Conservation (phyloP, 2,113 vertebrate species). For the Xiphophorus maculatus region DNA sequence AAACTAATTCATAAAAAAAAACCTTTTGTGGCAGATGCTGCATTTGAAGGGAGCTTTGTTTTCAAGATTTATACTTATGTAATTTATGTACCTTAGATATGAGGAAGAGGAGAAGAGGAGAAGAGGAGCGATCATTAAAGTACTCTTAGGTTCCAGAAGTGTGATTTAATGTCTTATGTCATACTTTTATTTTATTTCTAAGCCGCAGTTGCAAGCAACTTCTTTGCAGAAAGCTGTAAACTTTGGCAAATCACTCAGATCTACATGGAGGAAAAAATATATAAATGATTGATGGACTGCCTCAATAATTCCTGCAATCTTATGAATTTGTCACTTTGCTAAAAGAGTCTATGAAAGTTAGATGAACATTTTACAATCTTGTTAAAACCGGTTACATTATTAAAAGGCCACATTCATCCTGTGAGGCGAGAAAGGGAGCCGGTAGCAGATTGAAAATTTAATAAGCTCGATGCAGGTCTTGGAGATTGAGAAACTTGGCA, state of each 20-base stretch:
- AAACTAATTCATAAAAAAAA: constrained; percentile 35
- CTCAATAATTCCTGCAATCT: constrained; percentile 44
- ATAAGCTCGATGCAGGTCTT: constrained; percentile 66
- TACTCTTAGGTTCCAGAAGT: constrained; percentile 71
- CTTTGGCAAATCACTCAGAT: constrained; percentile 22
- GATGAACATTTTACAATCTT: constrained; percentile 81
- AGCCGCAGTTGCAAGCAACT: constrained; percentile 22
- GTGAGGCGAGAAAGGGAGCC: constrained; percentile 61
- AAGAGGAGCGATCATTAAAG: constrained; percentile 60
- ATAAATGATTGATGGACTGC: constrained; percentile 21
- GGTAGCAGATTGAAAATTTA: constrained; percentile 77
- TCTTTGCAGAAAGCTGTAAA: constrained; percentile 38
- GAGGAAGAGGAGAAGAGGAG: constrained; percentile 64
- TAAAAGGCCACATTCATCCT: constrained; percentile 77
- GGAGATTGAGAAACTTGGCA: constrained; percentile 67
- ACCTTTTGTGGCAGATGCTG: constrained; percentile 22
- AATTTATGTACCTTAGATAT: constrained; percentile 69
- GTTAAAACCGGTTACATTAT: constrained; percentile 86
- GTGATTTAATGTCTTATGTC: constrained; percentile 53
- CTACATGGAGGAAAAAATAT: neutral
- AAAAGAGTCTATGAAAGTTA: constrained; percentile 81
- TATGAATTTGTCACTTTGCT: constrained; percentile 67
- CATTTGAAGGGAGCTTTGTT: constrained; percentile 21
- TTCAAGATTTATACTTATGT: constrained; percentile 57
- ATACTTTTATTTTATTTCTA: constrained; percentile 38